Conservation (phyloP, 2,797 vertebrate species). For the Chelon labrosus region DNA sequence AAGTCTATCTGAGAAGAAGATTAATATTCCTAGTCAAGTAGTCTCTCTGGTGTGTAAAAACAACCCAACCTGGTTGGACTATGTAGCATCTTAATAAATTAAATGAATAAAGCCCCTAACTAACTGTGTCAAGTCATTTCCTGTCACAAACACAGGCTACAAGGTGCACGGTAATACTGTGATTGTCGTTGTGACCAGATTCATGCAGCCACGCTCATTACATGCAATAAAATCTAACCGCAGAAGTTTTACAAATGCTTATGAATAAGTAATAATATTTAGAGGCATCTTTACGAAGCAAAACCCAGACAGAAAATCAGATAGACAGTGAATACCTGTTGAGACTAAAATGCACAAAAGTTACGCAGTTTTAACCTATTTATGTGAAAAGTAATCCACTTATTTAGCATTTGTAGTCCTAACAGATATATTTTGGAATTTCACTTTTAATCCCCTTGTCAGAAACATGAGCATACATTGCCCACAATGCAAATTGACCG, state of each 20-base stretch:
- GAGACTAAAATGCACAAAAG: background rate
- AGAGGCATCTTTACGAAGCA: no score
- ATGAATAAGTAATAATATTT: background rate
- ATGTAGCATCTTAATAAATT: slow-evolving; percentile 98
- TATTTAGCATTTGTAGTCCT: background rate
- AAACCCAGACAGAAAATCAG: no score
- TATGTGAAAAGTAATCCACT: no score
- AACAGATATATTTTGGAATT: background rate
- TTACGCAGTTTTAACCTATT: no score
- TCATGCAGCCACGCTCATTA: background rate
- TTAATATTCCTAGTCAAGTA: slow-evolving; percentile 88
- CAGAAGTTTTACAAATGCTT: background rate
- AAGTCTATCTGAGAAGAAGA: slow-evolving; percentile 84
- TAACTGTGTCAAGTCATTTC: slow-evolving; percentile 84
- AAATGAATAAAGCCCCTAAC: slow-evolving; percentile 94
- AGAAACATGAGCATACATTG: background rate
- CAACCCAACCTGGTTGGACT: slow-evolving; percentile 92
- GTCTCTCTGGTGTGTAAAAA: slow-evolving; percentile 91
- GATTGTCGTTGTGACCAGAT: background rate
- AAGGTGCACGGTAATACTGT: background rate
- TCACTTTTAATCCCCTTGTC: background rate
- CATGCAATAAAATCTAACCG: background rate
- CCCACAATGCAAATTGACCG: background rate
- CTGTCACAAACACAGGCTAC: slow-evolving; percentile 43
- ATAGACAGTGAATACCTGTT: background rate